These are phyloP conservation scores for Pipistrellus pipistrellus DNA, from an alignment of 2,797 vertebrate genomes.

Conservation along the genomic window DNA sequence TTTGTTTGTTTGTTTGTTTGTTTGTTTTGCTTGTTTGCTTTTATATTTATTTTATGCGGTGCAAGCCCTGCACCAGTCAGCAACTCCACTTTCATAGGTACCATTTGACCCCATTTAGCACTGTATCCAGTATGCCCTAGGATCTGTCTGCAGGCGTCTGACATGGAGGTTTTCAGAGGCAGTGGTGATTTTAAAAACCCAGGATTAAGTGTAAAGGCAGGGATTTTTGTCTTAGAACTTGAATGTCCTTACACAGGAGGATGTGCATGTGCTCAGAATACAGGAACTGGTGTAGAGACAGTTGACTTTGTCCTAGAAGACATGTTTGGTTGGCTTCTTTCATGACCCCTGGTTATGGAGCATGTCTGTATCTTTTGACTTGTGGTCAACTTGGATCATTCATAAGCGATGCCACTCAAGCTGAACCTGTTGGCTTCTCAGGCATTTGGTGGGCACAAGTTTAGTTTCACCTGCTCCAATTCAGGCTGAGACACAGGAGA, in stretches of 20 bases:
- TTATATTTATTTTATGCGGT: neutral
- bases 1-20: too few relatives aligned
- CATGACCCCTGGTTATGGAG: constrained; percentile 4
- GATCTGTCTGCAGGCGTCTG: neutral
- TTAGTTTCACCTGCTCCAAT: constrained; percentile 58
- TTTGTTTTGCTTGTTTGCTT: neutral
- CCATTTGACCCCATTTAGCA: neutral
- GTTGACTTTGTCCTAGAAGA: neutral
- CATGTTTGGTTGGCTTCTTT: constrained; percentile 9
- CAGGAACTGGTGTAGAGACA: neutral
- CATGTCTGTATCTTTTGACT: neutral
- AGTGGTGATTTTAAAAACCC: neutral
- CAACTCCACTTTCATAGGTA: neutral
- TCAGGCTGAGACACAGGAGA: neutral
- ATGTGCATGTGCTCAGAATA: neutral
- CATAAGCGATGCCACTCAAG: neutral
- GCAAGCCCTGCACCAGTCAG: neutral
- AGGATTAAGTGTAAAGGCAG: neutral
- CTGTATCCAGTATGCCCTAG: neutral
- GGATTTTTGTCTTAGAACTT: constrained; percentile 44
- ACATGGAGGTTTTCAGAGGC: neutral
- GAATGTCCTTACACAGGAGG: neutral
- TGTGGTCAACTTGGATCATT: neutral
- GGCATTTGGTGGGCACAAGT: neutral
- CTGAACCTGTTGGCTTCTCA: neutral